Evolutionary conservation across 2,888 invertebrate genomes (phyloP), one percentile per base, ranked within the genome.

Genomic region (Patella depressa): DNA sequence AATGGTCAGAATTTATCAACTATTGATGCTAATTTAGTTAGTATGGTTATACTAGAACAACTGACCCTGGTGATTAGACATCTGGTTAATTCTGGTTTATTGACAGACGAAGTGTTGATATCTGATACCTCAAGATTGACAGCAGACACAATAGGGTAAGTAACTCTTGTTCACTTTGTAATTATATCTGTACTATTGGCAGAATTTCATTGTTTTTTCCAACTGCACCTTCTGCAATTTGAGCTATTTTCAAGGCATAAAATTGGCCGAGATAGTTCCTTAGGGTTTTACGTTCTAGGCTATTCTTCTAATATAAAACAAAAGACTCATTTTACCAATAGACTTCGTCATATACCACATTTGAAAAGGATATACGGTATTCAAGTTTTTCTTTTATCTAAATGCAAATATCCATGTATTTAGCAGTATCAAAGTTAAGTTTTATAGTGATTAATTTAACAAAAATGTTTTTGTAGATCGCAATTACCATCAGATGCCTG

Each of bases 31-130:
- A 85, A 83, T 75, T 74, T 82, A 76, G 84, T 87, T 65, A 88
- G 88, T 75, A 87, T 88, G 88, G 85, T 89, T n/a, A 78, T 88
- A 24, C 77, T 88, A 69, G 87, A 88, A 71, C 87, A 89, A 79
- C 78, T 88, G 72, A 84, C 86, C 2, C 78, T 85, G 55, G 85
- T 88, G 15, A 80, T 87, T 34, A 79, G 86, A 29, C 82, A 81
- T 73, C 79, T 88, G 34, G 80, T 85, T 2, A 84, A 84, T 24
- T 83, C 81, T 54, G 87, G 88, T 83, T 80, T 89, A 71, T 72
- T 89, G n/a, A 82, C 87, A 2, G 88, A 88, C 76, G 74, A 80
- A 11, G 72, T 88, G 7, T 80, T 88, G 15, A 75, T 77, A 4
- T 73, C 55, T 5, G 70, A 75, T 34, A 15, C 70, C 24, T 34